These are phyloP conservation scores for Athalia cordata DNA, from an alignment of 2,888 invertebrate genomes.

Conservation along the genomic window DNA sequence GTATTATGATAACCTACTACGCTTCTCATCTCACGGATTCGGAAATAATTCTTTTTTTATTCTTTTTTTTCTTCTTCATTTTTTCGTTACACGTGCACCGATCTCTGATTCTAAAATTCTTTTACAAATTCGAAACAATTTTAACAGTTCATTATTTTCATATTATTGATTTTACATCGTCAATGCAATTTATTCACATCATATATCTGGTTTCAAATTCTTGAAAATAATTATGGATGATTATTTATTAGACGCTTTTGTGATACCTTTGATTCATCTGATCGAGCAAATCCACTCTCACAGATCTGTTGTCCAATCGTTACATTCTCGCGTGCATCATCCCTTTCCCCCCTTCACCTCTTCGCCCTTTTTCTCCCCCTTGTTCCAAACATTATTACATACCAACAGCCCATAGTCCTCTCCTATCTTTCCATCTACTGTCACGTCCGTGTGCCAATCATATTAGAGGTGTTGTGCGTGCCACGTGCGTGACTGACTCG, in stretches of 20 bases:
- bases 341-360: conserved; percentile 31
- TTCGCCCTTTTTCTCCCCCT: conserved; percentile 42
- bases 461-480: conserved; percentile 62
- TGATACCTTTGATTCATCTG: not conserved
- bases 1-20: not conserved
- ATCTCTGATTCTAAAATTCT: no score
- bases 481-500: conserved; percentile 62
- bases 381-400: conserved; percentile 47
- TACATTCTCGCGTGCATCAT: conserved; percentile 31
- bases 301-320: conserved; percentile 6
- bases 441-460: conserved; percentile 53
- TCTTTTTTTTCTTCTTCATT: not conserved
- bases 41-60: not conserved
- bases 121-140: no score
- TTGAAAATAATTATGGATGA: no score
- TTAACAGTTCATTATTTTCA: no score
- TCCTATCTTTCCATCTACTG: conserved; percentile 44
- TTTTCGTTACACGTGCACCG: no score
- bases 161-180: no score
- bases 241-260: not conserved
- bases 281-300: conserved; percentile 8
- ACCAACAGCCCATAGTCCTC: conserved; percentile 45
- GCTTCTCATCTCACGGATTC: not conserved
- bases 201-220: no score
- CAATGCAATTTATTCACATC: no score